Percentiles rank a stretch among this genome's conserved stretches.
These are phyloP conservation scores for Lemur catta DNA, from an alignment of 2,797 vertebrate species.

Conservation along the genomic window DNA sequence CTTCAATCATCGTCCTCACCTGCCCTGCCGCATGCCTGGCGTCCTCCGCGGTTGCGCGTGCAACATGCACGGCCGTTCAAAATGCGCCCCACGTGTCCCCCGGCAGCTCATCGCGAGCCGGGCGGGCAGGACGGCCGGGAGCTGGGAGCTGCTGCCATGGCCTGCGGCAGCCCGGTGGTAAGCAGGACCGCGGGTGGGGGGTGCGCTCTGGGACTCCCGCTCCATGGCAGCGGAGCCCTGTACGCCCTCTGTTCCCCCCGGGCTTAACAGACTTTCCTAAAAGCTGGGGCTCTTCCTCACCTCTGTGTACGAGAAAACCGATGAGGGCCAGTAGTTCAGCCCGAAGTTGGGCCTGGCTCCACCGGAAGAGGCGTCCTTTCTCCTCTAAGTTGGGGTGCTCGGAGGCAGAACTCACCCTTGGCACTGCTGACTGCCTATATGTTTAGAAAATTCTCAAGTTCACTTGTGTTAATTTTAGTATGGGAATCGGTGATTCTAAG, in stretches of 20 bases:
- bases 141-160: background rate
- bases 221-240: rapidly evolving
- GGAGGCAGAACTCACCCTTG: background rate
- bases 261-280: background rate
- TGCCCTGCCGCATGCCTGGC: background rate
- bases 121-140: background rate
- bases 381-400: background rate
- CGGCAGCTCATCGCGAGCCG: rapidly evolving
- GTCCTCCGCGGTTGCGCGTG: background rate
- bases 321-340: background rate
- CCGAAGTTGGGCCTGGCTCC: background rate
- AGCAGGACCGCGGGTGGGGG: background rate
- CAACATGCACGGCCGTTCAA: background rate
- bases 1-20: rapidly evolving
- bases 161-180: conserved; percentile 68
- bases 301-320: background rate
- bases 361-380: background rate
- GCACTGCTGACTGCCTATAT: too few species aligned
- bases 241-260: background rate
- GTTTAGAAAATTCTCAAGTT: background rate
- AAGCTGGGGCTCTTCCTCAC: too few species aligned
- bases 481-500: background rate
- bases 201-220: rapidly evolving
- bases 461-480: background rate
- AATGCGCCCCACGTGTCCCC: rapidly evolving